Conservation (phyloP, 2,888 invertebrate genomes). For the Agonopterix subpropinquella region DNA sequence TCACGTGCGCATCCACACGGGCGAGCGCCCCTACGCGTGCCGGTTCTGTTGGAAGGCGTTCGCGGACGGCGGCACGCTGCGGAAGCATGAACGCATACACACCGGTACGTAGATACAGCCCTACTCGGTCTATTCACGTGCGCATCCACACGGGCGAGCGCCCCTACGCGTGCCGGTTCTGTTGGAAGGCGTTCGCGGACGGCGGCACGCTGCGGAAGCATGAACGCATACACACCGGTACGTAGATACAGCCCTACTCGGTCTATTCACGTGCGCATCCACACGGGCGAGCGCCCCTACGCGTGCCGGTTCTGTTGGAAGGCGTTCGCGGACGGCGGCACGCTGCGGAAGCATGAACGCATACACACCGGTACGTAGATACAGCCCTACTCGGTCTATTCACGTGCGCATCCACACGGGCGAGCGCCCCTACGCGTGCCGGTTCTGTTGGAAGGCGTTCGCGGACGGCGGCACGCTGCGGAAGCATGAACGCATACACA, state of each 20-base stretch:
- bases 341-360: slow-evolving; percentile 88
- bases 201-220: slow-evolving; percentile 90
- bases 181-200: slow-evolving; percentile 93
- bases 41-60: slow-evolving; percentile 93
- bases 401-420: slow-evolving; percentile 91
- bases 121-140: slow-evolving; percentile 78
- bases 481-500: slow-evolving; percentile 91
- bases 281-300: slow-evolving; percentile 89
- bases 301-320: slow-evolving; percentile 92
- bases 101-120: slow-evolving; percentile 67
- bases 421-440: slow-evolving; percentile 89
- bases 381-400: slow-evolving; percentile 48
- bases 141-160: slow-evolving; percentile 90
- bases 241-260: neutral
- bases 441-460: slow-evolving; percentile 92
- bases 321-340: slow-evolving; percentile 92
- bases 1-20: slow-evolving; percentile 90
- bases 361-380: slow-evolving; percentile 81
- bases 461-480: slow-evolving; percentile 90
- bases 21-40: slow-evolving; percentile 89
- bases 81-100: slow-evolving; percentile 91
- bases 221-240: slow-evolving; percentile 88
- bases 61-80: slow-evolving; percentile 89
- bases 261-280: slow-evolving; percentile 87
- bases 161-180: slow-evolving; percentile 89